phyloP scores from a whole-genome alignment of 2,113 vertebrate genomes.

The Oenanthe melanoleuca region DNA sequence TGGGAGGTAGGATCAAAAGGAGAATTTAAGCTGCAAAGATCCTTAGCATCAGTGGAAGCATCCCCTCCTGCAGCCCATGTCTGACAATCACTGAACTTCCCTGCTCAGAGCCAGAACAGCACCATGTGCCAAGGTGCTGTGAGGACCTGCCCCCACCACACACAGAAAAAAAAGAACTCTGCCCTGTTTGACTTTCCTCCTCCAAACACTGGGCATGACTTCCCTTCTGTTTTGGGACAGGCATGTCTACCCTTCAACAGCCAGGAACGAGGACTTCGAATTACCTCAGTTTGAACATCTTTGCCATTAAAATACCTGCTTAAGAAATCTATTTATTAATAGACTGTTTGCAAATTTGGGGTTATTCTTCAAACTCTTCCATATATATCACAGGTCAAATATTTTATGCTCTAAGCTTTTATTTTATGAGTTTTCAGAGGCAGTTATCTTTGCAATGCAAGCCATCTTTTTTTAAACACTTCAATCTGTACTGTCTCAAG shows the following conservation, averaged over 20 bases:
- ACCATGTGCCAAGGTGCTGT: fast-evolving
- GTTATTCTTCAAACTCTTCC: background rate
- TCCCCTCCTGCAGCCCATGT: background rate
- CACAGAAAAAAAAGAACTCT: background rate
- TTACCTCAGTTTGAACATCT: background rate
- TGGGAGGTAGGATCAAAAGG: background rate
- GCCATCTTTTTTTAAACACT: background rate
- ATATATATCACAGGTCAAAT: background rate
- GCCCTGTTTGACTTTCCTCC: background rate
- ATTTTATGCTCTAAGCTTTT: background rate
- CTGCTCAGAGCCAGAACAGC: background rate
- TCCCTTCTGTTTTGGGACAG: background rate
- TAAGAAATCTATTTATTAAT: background rate
- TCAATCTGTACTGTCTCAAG: background rate
- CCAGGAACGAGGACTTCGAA: fast-evolving
- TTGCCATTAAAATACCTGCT: background rate
- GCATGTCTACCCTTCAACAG: background rate
- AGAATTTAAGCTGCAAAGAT: no score
- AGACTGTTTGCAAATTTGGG: background rate
- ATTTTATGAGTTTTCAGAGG: background rate
- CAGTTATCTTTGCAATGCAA: background rate
- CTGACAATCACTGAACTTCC: background rate
- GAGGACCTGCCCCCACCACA: background rate
- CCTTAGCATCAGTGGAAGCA: background rate
- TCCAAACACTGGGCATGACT: background rate